phyloP scores from a whole-genome alignment of 2,888 invertebrate species.

The Atethmia centrago region DNA sequence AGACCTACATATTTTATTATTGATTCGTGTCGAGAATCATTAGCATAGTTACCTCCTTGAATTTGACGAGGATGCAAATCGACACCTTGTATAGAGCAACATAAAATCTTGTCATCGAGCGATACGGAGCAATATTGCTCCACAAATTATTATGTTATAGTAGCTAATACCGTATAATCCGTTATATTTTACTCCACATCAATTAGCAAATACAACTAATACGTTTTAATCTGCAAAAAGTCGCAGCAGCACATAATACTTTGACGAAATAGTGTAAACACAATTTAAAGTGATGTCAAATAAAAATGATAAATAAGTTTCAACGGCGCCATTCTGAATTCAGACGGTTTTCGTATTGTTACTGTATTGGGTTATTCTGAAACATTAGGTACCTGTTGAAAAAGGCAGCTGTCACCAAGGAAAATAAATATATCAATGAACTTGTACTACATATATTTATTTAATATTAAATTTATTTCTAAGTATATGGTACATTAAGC shows the following conservation, averaged over 20 bases:
- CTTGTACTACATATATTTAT: background rate
- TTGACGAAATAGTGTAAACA: slow-evolving; percentile 44
- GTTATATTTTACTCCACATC: too few relatives aligned
- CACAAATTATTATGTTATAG: background rate
- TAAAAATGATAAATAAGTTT: slow-evolving; percentile 30
- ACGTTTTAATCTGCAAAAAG: slow-evolving; percentile 28
- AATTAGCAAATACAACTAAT: slow-evolving; percentile 22
- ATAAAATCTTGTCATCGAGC: background rate
- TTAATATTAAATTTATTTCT: too few relatives aligned
- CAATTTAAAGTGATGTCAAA: slow-evolving; percentile 24
- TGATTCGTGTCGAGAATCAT: too few relatives aligned
- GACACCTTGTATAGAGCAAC: too few relatives aligned
- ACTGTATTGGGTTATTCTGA: slow-evolving; percentile 54
- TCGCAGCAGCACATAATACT: slow-evolving; percentile 27
- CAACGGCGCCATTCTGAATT: slow-evolving; percentile 44
- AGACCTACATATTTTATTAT: too few relatives aligned
- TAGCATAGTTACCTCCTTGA: too few relatives aligned
- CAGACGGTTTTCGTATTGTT: slow-evolving; percentile 57
- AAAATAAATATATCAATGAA: background rate
- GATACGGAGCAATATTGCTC: background rate
- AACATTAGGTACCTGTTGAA: background rate
- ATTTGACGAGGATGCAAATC: too few relatives aligned
- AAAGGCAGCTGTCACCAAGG: background rate
- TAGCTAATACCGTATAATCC: background rate
- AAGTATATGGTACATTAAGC: too few relatives aligned